phyloP scores from a whole-genome alignment of 1,140 invertebrate species.

The Acromyrmex charruanus region DNA sequence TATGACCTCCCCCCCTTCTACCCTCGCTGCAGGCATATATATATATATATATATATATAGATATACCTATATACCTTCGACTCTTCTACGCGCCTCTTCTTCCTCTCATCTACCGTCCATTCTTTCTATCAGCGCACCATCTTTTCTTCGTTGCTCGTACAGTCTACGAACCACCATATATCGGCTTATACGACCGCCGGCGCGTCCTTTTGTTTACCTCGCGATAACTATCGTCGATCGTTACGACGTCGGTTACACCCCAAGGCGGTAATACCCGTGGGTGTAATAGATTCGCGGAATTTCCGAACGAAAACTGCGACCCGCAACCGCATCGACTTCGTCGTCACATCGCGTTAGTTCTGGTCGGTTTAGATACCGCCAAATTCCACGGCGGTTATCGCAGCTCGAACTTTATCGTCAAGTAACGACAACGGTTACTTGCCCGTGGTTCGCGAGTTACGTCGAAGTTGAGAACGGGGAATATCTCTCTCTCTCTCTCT shows the following conservation, averaged over 20 bases:
- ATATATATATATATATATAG: no score
- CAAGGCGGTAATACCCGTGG: constrained; percentile 51
- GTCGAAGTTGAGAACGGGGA: constrained; percentile 39
- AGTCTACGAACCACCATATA: constrained; percentile 64
- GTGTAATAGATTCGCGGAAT: constrained; percentile 68
- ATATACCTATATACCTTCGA: constrained; percentile 36
- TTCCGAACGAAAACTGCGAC: constrained; percentile 53
- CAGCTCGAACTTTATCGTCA: constrained; percentile 54
- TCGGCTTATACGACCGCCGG: constrained; percentile 64
- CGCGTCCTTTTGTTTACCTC: constrained; percentile 70
- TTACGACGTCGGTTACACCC: constrained; percentile 61
- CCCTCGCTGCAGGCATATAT: constrained; percentile 4
- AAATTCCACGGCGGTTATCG: constrained; percentile 38
- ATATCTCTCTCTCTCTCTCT: not conserved
- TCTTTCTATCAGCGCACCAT: constrained; percentile 35
- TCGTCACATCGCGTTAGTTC: constrained; percentile 28
- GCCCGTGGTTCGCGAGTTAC: constrained; percentile 56
- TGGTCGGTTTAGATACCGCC: constrained; percentile 38
- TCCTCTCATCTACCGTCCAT: constrained; percentile 35
- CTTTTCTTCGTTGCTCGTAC: constrained; percentile 38
- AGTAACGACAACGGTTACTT: constrained; percentile 56
- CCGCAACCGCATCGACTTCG: constrained; percentile 41
- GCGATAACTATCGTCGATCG: constrained; percentile 73
- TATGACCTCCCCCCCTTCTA: constrained; percentile 4
- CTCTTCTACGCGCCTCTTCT: constrained; percentile 18